Evolutionary conservation across 1,140 invertebrate species (phyloP).

Genomic region (Macrobrachium rosenbergii): DNA sequence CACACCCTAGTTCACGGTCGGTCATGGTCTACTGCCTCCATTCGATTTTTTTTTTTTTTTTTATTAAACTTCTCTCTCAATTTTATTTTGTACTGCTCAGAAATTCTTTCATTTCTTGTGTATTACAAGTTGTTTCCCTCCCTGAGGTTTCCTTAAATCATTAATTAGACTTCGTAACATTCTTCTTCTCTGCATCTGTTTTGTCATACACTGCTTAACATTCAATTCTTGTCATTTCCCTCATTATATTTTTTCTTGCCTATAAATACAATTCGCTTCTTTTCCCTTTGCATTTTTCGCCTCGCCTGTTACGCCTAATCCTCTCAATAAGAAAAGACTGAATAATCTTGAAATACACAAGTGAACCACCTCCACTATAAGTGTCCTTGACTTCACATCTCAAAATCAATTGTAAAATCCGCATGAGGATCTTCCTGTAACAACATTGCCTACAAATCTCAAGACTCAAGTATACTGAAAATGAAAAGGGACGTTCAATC

Average conservation of each 20-base stretch:
- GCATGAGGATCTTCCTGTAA: too few species aligned
- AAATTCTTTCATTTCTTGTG: not conserved
- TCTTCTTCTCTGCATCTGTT: not conserved
- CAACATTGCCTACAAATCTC: too few species aligned
- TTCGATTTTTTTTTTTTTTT: not conserved
- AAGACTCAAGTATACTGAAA: too few species aligned
- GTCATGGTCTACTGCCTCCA: not conserved
- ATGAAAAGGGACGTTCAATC: too few species aligned
- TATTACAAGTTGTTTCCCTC: not conserved
- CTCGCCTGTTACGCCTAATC: too few species aligned
- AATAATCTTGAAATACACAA: too few species aligned
- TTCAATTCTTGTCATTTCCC: not conserved
- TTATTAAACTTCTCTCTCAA: not conserved
- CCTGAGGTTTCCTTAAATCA: not conserved
- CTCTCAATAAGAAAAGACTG: too few species aligned
- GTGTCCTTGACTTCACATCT: too few species aligned
- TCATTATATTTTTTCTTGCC: not conserved
- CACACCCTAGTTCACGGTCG: too few species aligned
- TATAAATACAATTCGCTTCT: not conserved
- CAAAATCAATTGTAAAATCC: too few species aligned
- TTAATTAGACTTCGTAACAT: not conserved
- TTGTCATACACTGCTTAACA: not conserved
- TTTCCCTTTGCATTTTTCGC: not conserved
- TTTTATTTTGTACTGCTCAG: not conserved
- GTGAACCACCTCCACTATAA: too few species aligned